Percentiles rank a stretch among this genome's conserved stretches.
Evolutionary conservation across 2,888 invertebrate species (phyloP).

Genomic region (Lasioglossum calceatum): DNA sequence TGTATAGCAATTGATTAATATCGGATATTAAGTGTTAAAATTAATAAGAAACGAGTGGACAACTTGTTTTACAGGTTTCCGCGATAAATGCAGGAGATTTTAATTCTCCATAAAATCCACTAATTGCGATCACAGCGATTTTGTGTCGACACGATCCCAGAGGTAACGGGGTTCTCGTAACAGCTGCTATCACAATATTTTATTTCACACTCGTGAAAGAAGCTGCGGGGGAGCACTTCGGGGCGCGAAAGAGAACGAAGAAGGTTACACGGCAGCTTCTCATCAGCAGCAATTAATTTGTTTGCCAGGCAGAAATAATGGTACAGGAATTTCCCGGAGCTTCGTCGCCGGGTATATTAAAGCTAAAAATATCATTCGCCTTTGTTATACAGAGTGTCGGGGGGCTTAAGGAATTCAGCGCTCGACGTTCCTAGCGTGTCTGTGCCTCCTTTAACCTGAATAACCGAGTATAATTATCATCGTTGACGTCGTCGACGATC

Average conservation of each 20-base stretch:
- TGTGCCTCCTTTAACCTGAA: not conserved
- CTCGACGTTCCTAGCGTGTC: not conserved
- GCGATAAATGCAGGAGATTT: not conserved
- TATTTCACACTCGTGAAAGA: not conserved
- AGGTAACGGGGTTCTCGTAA: not conserved
- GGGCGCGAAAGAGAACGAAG: not conserved
- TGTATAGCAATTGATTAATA: too few species aligned
- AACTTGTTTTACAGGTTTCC: not conserved
- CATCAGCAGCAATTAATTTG: constrained; percentile 3
- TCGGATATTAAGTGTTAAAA: too few species aligned
- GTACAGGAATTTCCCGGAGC: not conserved
- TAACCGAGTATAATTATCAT: constrained; percentile 1
- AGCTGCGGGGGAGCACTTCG: not conserved
- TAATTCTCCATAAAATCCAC: not conserved
- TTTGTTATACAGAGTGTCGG: not conserved
- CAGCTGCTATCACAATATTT: not conserved
- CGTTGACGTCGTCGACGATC: not conserved
- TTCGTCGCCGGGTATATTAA: not conserved
- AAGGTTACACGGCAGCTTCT: not conserved
- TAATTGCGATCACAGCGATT: not conserved
- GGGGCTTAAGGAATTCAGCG: not conserved
- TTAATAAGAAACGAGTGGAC: not conserved
- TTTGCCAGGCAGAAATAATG: not conserved
- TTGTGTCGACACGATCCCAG: not conserved
- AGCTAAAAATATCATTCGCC: constrained; percentile 7